Conservation (phyloP, 2,797 vertebrate species). For the Enteromius anoplus region DNA sequence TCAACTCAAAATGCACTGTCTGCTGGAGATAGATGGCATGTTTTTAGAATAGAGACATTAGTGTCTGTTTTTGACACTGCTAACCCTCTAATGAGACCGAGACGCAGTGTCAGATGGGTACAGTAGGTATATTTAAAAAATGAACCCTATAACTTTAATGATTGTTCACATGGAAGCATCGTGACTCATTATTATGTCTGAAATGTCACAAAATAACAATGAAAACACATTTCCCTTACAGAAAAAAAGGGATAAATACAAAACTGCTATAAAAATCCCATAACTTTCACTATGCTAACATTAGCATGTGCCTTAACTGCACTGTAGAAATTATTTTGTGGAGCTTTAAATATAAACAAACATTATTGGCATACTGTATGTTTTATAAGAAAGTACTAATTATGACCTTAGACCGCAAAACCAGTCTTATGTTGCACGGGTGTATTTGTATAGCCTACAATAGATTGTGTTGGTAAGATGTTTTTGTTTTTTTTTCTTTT, state of each 20-base stretch:
- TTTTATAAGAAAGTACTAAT: background rate
- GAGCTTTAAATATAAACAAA: background rate
- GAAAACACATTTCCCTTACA: background rate
- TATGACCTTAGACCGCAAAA: too few species aligned
- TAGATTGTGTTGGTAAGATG: too few species aligned
- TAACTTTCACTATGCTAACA: background rate
- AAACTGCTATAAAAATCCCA: background rate
- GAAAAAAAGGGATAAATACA: background rate
- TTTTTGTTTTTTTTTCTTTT: too few species aligned
- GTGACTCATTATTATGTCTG: background rate
- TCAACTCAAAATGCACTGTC: slow-evolving; percentile 63
- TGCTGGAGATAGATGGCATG: slow-evolving; percentile 59
- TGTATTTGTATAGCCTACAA: too few species aligned
- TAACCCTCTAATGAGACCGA: slow-evolving; percentile 56
- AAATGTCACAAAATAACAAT: background rate
- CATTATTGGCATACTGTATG: background rate
- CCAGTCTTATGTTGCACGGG: too few species aligned
- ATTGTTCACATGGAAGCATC: slow-evolving; percentile 44
- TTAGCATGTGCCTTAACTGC: background rate
- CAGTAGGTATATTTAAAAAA: slow-evolving; percentile 55
- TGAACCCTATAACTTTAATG: slow-evolving; percentile 68
- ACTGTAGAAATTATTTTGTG: background rate
- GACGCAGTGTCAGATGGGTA: slow-evolving; percentile 42
- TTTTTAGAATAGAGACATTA: slow-evolving; percentile 50
- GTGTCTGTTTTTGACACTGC: slow-evolving; percentile 25